phyloP scores from a whole-genome alignment of 2,888 invertebrate species.

The Amphipyra tragopoginis region DNA sequence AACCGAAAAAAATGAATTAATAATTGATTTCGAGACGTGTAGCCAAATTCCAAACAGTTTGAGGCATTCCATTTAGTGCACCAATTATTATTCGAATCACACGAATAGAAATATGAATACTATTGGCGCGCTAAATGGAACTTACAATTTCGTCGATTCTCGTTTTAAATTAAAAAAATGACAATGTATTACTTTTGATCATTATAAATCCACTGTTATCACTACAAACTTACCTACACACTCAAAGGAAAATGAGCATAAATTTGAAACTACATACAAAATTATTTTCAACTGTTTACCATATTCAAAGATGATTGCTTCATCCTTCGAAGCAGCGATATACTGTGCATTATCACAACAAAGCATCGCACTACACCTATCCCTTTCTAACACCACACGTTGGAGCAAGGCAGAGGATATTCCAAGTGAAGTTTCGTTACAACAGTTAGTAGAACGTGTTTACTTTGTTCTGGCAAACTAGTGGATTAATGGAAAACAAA shows the following conservation, averaged over 20 bases:
- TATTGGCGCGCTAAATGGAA: too few relatives aligned
- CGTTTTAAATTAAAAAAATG: too few relatives aligned
- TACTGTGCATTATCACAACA: constrained; percentile 49
- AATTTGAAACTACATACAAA: constrained; percentile 11
- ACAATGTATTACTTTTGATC: background rate
- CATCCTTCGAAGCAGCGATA: constrained; percentile 37
- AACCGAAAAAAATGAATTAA: too few relatives aligned
- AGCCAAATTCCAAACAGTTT: too few relatives aligned
- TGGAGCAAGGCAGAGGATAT: constrained; percentile 34
- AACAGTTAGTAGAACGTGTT: constrained; percentile 57
- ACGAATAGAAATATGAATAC: too few relatives aligned
- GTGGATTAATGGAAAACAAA: constrained; percentile 74
- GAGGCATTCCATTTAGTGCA: too few relatives aligned
- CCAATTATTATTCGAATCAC: too few relatives aligned
- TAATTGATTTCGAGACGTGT: too few relatives aligned
- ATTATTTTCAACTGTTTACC: constrained; percentile 36
- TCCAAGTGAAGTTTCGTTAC: constrained; percentile 56
- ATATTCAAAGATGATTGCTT: constrained; percentile 53
- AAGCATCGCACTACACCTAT: constrained; percentile 28
- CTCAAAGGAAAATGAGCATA: constrained; percentile 8
- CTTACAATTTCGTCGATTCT: too few relatives aligned
- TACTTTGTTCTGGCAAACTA: constrained; percentile 65
- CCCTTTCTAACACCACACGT: constrained; percentile 22
- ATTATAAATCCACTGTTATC: background rate
- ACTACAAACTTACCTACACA: background rate